phyloP scores from a whole-genome alignment of 2,888 invertebrate species.

The Pemphredon lugubris region DNA sequence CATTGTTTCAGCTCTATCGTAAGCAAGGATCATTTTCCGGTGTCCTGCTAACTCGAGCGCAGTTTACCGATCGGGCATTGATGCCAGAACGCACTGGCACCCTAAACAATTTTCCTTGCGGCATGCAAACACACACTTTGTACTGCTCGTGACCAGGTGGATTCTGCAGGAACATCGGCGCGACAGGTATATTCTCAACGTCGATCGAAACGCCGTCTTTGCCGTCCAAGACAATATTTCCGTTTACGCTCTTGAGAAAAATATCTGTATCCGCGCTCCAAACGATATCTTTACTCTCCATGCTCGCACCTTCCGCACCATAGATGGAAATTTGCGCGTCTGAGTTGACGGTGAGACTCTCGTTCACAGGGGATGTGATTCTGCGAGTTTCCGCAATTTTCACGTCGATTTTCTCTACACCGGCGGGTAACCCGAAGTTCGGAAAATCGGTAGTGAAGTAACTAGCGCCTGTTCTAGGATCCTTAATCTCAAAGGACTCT shows the following conservation, averaged over 20 bases:
- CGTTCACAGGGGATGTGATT: conserved; percentile 88
- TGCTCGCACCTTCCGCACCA: conserved; percentile 90
- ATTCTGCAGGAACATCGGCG: conserved; percentile 79
- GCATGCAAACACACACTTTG: conserved; percentile 95
- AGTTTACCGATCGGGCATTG: conserved; percentile 82
- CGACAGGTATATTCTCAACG: conserved; percentile 87
- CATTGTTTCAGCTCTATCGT: conserved; percentile 66
- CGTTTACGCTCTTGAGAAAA: conserved; percentile 88
- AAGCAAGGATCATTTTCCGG: conserved; percentile 86
- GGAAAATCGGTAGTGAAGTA: conserved; percentile 88
- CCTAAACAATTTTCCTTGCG: conserved; percentile 91
- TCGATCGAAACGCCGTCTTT: conserved; percentile 88
- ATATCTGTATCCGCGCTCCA: conserved; percentile 92
- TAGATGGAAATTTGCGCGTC: conserved; percentile 86
- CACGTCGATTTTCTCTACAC: conserved; percentile 85
- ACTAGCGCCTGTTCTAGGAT: conserved; percentile 84
- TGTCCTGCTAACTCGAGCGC: conserved; percentile 85
- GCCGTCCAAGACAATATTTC: conserved; percentile 87
- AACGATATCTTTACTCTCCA: conserved; percentile 88
- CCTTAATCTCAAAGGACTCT: conserved; percentile 86
- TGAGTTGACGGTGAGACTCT: conserved; percentile 86
- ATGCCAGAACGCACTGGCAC: conserved; percentile 86
- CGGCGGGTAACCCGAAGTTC: conserved; percentile 87
- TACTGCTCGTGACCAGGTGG: conserved; percentile 83
- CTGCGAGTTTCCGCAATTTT: conserved; percentile 87